Evolutionary conservation across 2,113 vertebrate genomes (phyloP).

Genomic region (Ascaphus truei): DNA sequence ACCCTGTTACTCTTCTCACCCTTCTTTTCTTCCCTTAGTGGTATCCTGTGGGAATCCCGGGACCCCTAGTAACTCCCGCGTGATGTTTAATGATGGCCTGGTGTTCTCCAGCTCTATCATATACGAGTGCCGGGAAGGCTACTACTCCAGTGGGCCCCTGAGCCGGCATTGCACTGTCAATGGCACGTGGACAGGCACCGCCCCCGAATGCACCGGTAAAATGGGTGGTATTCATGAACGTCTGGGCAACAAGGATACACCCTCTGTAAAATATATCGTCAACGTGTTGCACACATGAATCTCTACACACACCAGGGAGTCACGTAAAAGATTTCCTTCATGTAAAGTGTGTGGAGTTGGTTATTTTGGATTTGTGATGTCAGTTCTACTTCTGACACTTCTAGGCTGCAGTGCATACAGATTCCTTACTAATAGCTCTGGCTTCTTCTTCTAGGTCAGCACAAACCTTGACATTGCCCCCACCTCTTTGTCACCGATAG

Average conservation of each 20-base stretch:
- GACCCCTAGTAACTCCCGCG: slow-evolving; percentile 82
- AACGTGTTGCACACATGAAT: not conserved
- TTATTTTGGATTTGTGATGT: too few relatives aligned
- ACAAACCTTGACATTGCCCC: too few relatives aligned
- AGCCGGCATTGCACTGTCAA: slow-evolving; percentile 92
- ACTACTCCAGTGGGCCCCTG: slow-evolving; percentile 86
- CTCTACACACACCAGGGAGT: not conserved
- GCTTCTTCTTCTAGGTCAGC: too few relatives aligned
- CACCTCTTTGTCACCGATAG: too few relatives aligned
- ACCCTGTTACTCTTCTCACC: not conserved
- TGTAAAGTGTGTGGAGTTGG: too few relatives aligned
- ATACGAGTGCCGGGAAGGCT: slow-evolving; percentile 88
- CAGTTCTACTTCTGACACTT: too few relatives aligned
- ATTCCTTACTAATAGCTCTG: too few relatives aligned
- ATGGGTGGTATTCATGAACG: not conserved
- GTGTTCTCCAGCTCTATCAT: slow-evolving; percentile 88
- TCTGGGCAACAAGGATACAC: slow-evolving; percentile 5
- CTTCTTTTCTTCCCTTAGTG: slow-evolving; percentile 62
- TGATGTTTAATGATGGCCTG: slow-evolving; percentile 82
- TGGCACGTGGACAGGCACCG: slow-evolving; percentile 89
- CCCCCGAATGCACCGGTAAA: slow-evolving; percentile 86
- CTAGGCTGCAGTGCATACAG: too few relatives aligned
- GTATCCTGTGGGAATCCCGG: slow-evolving; percentile 94
- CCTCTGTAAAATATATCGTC: too few relatives aligned
- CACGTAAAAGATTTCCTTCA: too few relatives aligned